Conservation (phyloP, 1,140 invertebrate species). For the Patella vulgata region DNA sequence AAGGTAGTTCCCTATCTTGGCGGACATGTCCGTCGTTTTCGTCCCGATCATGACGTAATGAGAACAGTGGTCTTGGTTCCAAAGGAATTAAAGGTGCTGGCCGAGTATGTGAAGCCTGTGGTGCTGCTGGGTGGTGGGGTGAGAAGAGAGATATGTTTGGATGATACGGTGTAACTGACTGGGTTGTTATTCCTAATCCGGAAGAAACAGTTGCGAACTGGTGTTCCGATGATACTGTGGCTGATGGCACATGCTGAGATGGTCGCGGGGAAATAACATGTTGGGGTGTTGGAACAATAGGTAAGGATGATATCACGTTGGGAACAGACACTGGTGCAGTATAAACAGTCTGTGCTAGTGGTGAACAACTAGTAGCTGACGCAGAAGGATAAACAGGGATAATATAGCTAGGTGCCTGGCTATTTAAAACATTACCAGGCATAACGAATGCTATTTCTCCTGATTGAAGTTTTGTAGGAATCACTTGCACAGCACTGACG, state of each 20-base stretch:
- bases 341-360: constrained; percentile 10
- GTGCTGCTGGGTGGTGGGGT: neutral
- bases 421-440: constrained; percentile 60
- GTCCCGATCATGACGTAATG: neutral
- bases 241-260: constrained; percentile 1
- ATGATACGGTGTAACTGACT: neutral
- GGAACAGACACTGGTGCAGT: constrained; percentile 5
- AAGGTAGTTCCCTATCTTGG: neutral
- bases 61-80: neutral
- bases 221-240: neutral
- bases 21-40: neutral
- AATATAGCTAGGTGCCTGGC: constrained; percentile 32
- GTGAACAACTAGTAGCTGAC: neutral
- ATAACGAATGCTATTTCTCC: constrained; percentile 75
- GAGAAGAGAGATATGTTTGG: neutral
- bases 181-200: too few relatives aligned
- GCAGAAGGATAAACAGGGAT: constrained; percentile 31
- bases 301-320: neutral
- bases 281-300: constrained; percentile 1
- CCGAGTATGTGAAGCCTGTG: neutral
- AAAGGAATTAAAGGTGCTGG: neutral
- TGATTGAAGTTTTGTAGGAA: constrained; percentile 76
- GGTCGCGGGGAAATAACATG: neutral
- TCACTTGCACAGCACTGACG: constrained; percentile 72
- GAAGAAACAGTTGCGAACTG: neutral